Evolutionary conservation across 2,113 vertebrate species (phyloP).

Genomic region (Mustela lutreola): DNA sequence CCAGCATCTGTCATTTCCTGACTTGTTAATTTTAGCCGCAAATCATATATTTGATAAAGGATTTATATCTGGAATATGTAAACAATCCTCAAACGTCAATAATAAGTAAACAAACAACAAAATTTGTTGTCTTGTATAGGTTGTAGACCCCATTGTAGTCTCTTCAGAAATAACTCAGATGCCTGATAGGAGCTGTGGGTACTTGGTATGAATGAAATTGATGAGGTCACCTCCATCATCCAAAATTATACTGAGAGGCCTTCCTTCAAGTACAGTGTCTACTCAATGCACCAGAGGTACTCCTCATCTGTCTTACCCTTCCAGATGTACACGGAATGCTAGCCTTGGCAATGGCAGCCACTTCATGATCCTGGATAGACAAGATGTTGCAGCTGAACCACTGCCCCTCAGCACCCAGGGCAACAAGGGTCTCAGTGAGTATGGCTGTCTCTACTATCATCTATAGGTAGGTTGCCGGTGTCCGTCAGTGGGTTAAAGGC

Average conservation of each 20-base stretch:
- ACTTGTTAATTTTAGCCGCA: background rate
- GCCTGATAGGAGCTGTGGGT: slow-evolving; percentile 91
- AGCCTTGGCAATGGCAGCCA: slow-evolving; percentile 95
- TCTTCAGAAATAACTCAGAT: slow-evolving; percentile 97
- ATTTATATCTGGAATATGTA: background rate
- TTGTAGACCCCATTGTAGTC: slow-evolving; percentile 98
- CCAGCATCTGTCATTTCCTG: too few relatives aligned
- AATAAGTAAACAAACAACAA: background rate
- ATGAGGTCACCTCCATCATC: slow-evolving; percentile 98
- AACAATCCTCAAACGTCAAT: background rate
- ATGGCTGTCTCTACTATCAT: slow-evolving; percentile 98
- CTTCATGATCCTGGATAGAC: slow-evolving; percentile 98
- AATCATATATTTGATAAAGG: background rate
- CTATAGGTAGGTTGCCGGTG: slow-evolving; percentile 95
- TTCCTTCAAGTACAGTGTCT: slow-evolving; percentile 96
- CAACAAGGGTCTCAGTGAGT: slow-evolving; percentile 96
- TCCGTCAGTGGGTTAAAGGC: slow-evolving; percentile 94
- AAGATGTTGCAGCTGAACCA: slow-evolving; percentile 99
- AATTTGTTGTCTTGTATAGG: slow-evolving; percentile 95
- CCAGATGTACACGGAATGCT: slow-evolving; percentile 96
- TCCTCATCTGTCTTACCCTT: slow-evolving; percentile 98
- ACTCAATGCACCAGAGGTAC: slow-evolving; percentile 98
- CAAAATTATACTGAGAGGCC: slow-evolving; percentile 98
- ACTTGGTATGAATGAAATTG: slow-evolving; percentile 96
- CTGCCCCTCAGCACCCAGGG: slow-evolving; percentile 96